These are phyloP conservation scores for Intellagama lesueurii DNA, from an alignment of 2,797 vertebrate genomes.

Conservation along the genomic window DNA sequence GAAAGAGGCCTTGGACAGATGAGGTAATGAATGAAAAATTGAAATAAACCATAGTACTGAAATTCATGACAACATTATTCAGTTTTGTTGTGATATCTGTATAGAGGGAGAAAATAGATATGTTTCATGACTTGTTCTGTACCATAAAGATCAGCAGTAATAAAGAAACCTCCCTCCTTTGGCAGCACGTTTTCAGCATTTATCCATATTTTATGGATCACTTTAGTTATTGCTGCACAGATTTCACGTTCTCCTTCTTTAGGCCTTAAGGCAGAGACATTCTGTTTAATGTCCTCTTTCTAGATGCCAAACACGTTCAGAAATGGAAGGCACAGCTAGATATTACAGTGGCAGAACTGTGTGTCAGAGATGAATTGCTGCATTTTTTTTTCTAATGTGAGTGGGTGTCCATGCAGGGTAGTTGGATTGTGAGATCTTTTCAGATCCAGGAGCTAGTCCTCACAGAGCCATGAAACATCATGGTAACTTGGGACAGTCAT, in stretches of 20 bases:
- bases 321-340: constrained; percentile 25
- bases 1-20: neutral
- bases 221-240: constrained; percentile 1
- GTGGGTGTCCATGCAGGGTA: no score
- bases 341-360: neutral
- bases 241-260: constrained; percentile 29
- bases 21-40: neutral
- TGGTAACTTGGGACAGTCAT: no score
- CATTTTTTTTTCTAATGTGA: neutral
- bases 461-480: no score
- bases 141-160: neutral
- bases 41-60: neutral
- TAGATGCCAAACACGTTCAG: constrained; percentile 14
- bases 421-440: no score
- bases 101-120: neutral
- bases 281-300: constrained; percentile 18
- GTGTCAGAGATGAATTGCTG: neutral
- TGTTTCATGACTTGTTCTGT: neutral
- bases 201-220: constrained; percentile 43
- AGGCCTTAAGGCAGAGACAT: constrained; percentile 15
- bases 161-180: neutral
- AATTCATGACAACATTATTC: constrained; percentile 20
- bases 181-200: neutral
- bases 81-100: neutral
- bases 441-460: no score